Base-by-base conservation (phyloP, 2,888 invertebrate genomes). In the Cerastis leucographa region DNA sequence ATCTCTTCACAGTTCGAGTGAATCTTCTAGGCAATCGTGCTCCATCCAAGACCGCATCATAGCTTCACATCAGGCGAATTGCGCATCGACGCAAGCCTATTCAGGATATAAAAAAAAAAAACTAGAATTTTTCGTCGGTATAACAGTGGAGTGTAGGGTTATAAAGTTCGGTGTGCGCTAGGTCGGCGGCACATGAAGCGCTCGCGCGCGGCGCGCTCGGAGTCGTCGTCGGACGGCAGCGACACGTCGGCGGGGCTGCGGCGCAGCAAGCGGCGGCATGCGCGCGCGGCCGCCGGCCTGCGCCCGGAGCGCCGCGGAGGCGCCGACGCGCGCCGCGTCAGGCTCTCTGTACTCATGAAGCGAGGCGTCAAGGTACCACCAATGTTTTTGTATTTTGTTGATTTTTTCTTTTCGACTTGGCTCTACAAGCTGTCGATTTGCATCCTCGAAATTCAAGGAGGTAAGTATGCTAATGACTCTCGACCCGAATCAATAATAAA, bases 301-400 rank as follows among this genome's bases (percentile, higher is more conserved):
- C 74, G 73, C 9, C 54, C 71, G 11, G 19, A 19, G 64, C 77
- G 74, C 42, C 80, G 67, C 59, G 46, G 22, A 64, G 83, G 65
- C 46, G 71, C 85, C 61, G 92, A 92, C 91, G 91, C 91, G 87
- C 93, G 96, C 61, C 93, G 93, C 90, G 91, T 91, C 86, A 89
- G 93, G 29, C 93, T 95, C 62, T 93, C 95, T 80, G 66, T 91
- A 56, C 89, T 92, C 85, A 94, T 95, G 95, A 93, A 93, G 92
- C 92, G 92, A 54, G 93, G 90, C 84, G 92, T 95, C 85, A 95
- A 97, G 75, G 75, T 77, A 0, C 35, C 22, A 22, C 8, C 14
- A 22, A 42, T 42, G 22, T 22, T 66, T 17, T 25, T n/a, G 4
- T 44, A 22, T 29, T 67, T 29, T 44, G n/a, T 9, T 12, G 0